Evolutionary conservation across 2,113 vertebrate species (phyloP), one percentile per base, ranked within the genome.

Genomic region (Aramus guarauna): DNA sequence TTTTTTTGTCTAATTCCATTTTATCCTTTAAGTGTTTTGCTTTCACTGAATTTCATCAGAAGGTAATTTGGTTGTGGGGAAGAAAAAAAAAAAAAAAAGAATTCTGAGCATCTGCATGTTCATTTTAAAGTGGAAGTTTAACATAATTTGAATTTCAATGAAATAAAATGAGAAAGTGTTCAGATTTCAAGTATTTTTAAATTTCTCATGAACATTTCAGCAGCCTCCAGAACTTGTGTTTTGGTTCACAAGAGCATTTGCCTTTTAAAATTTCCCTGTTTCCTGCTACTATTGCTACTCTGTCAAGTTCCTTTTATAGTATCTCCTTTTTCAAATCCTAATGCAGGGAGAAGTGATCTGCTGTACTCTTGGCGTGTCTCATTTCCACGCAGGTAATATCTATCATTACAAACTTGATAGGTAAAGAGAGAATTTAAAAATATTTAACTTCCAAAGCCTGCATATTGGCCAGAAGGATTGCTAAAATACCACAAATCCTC

Each of bases 131-230:
- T 73, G 74, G 77, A 95, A 91, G 62, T 88, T 83, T 63, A 94
- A 85, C 84, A 73, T 79, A 56, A 97, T 94, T 93, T 94, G 71
- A 92, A 96, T 96, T 88, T 96, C 92, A 94, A 92, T 96, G 77
- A 93, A 94, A 91, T 81, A 81, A 94, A 71, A 95, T 72, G 27
- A 94, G 66, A 92, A 95, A 95, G 53, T 85, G 53, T 73, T 91
- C 62, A 56, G 52, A 94, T 95, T 92, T 96, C 64, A 95, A 97
- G 80, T 78, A 87, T 89, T 90, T 96, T 94, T 39, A 87, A 84
- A 91, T 85, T 94, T 92, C 53, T 90, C 62, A 55, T 63, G 26
- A 93, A 85, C 50, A 6, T 83, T 95, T 93, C 77, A 87, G 48
- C 87, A 90, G 73, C 17, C 73, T 85, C 32, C 72, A 94, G n/a